Conservation (phyloP, 2,113 vertebrate genomes). For the Macroglossus sobrinus region DNA sequence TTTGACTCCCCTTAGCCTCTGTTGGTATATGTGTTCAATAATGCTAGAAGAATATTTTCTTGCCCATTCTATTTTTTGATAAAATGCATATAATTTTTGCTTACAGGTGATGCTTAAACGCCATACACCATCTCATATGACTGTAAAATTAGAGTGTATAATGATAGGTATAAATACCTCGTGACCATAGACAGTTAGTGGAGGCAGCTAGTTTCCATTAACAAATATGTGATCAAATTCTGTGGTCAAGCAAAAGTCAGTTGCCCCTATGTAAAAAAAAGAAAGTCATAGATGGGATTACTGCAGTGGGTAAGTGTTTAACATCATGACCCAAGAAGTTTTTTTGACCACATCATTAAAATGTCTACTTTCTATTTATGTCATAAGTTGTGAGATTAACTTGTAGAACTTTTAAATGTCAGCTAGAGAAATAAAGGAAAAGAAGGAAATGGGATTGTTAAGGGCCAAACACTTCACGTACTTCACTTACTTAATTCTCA, state of each 20-base stretch:
- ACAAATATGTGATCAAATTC: background rate
- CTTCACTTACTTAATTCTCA: background rate
- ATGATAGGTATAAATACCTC: background rate
- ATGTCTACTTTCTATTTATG: background rate
- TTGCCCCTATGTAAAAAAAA: background rate
- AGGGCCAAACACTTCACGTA: background rate
- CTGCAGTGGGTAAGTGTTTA: background rate
- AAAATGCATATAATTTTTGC: constrained; percentile 16
- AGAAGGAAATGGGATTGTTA: background rate
- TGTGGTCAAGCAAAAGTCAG: background rate
- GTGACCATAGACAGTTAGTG: background rate
- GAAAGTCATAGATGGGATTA: background rate
- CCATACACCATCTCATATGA: background rate
- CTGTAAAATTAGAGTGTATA: constrained; percentile 11
- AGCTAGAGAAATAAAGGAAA: background rate
- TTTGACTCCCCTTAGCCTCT: background rate
- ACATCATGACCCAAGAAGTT: background rate
- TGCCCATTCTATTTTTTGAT: constrained; percentile 23
- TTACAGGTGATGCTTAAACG: background rate
- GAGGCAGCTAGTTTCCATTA: background rate
- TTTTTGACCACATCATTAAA: background rate
- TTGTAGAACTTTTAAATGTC: constrained; percentile 11
- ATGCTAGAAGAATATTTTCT: background rate
- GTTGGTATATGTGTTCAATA: constrained; percentile 4
- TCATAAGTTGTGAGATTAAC: background rate